phyloP scores from a whole-genome alignment of 2,113 vertebrate species.

The Phrynocephalus versicolor region DNA sequence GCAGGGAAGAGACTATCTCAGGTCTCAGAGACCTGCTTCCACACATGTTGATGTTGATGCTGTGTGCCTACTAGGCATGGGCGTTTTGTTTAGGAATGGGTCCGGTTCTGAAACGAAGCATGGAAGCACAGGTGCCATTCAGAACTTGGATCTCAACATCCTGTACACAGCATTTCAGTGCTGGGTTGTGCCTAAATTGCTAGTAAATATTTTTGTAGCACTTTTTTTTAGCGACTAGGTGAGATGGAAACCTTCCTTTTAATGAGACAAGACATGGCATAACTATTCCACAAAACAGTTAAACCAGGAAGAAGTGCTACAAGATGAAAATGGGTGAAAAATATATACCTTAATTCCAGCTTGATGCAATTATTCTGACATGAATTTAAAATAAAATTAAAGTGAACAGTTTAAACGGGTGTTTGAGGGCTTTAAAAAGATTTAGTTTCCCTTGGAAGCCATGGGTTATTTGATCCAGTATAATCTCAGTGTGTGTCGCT shows the following conservation, averaged over 20 bases:
- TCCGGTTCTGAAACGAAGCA: no score
- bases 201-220: not conserved
- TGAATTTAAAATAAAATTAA: slow-evolving; percentile 86
- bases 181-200: not conserved
- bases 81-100: no score
- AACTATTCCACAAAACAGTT: slow-evolving; percentile 64
- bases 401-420: slow-evolving; percentile 84
- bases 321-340: slow-evolving; percentile 56
- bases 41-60: no score
- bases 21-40: no score
- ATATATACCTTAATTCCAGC: slow-evolving; percentile 74
- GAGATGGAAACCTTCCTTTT: slow-evolving; percentile 27
- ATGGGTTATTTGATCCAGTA: slow-evolving; percentile 80
- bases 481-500: slow-evolving; percentile 72
- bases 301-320: slow-evolving; percentile 61
- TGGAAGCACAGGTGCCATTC: no score
- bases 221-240: not conserved
- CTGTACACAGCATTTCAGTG: accelerated
- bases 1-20: no score
- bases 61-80: no score
- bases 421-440: slow-evolving; percentile 81
- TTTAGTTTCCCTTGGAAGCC: slow-evolving; percentile 84
- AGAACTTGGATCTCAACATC: not conserved
- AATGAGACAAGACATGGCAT: slow-evolving; percentile 15
- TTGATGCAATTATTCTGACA: slow-evolving; percentile 82